Evolutionary conservation across 2,888 invertebrate species (phyloP).

Genomic region (Spodoptera picta): DNA sequence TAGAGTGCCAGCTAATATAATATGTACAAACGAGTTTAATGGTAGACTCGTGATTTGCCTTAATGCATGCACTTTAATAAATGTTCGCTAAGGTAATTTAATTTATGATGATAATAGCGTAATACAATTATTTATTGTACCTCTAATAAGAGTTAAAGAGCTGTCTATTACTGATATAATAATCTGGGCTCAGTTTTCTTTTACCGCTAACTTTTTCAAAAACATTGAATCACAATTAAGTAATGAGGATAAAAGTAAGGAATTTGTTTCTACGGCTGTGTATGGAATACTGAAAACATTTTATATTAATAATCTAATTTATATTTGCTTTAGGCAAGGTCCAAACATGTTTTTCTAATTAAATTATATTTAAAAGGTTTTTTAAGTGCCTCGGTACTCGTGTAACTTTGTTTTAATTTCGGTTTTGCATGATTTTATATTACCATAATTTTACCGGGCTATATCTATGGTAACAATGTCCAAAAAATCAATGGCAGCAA

Average conservation of each 20-base stretch:
- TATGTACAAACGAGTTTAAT: too few species aligned
- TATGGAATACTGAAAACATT: conserved; percentile 27
- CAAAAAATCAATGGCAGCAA: too few species aligned
- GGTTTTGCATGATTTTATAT: neutral
- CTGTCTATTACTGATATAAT: neutral
- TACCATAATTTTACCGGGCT: too few species aligned
- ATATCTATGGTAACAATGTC: too few species aligned
- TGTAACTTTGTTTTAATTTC: conserved; percentile 20
- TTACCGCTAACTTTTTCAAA: neutral
- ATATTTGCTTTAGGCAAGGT: conserved; percentile 9
- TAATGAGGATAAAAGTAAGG: neutral
- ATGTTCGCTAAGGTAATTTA: neutral
- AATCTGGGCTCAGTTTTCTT: neutral
- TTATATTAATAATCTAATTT: conserved; percentile 13
- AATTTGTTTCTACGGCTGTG: conserved; percentile 13
- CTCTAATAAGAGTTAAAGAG: neutral
- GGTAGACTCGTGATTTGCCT: too few species aligned
- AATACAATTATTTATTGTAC: neutral
- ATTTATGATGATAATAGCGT: neutral
- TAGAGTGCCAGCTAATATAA: too few species aligned
- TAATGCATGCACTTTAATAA: neutral
- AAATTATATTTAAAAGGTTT: conserved; percentile 32
- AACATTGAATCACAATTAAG: conserved; percentile 4
- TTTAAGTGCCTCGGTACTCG: conserved; percentile 11
- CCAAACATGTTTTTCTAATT: conserved; percentile 23